Evolutionary conservation across 2,113 vertebrate species (phyloP).

Genomic region (human): GRCh38 chr6:131010001-131010500

Average conservation of each 20-base stretch:
- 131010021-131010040: conserved; percentile 49
- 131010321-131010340: background rate
- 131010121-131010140: conserved; percentile 5
- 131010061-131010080: conserved; percentile 60
- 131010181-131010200: background rate
- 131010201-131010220: background rate
- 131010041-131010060: conserved; percentile 70
- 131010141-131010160: conserved; percentile 50
- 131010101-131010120: conserved; percentile 44
- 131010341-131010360: background rate
- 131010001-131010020: conserved; percentile 57
- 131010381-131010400: background rate
- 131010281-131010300: background rate
- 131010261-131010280: background rate
- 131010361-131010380: background rate
- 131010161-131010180: background rate
- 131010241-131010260: background rate
- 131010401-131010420: background rate
- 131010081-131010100: background rate
- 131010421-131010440: background rate
- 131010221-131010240: conserved; percentile 20
- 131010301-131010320: background rate
- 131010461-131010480: background rate
- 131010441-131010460: background rate
- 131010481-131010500: background rate